These are phyloP conservation scores for Holothuria scabra DNA, from an alignment of 53 echinoderm and acorn worm genomes.

Conservation along the genomic window DNA sequence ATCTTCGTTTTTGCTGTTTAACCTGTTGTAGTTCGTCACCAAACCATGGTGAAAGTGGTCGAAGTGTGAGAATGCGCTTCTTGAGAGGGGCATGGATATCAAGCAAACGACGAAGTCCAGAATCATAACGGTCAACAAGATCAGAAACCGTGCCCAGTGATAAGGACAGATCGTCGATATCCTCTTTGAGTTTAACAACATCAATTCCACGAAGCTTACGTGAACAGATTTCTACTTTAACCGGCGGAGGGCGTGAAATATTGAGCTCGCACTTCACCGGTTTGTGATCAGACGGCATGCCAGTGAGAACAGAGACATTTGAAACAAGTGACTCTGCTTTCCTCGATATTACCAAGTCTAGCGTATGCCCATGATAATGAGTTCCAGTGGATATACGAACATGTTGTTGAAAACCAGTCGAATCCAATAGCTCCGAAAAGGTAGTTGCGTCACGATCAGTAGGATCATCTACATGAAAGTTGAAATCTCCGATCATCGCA, in stretches of 20 bases:
- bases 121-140: conserved; percentile 32
- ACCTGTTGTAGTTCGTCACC: conserved; percentile 5
- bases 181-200: background rate
- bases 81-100: conserved; percentile 36
- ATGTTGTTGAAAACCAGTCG: conserved; percentile 23
- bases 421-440: too few species aligned
- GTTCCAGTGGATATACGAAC: background rate
- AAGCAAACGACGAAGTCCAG: conserved; percentile 16
- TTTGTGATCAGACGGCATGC: conserved; percentile 25
- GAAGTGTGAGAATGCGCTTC: conserved; percentile 12
- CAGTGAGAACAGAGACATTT: background rate
- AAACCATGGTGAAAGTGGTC: conserved; percentile 46
- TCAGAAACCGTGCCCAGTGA: background rate
- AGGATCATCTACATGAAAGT: conserved; percentile 26
- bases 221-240: conserved; percentile 9
- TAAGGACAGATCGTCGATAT: conserved; percentile 1
- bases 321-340: background rate
- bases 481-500: conserved; percentile 10
- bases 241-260: conserved; percentile 8
- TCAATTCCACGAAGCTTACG: conserved; percentile 15
- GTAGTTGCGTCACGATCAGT: background rate
- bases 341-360: conserved; percentile 19
- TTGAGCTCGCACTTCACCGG: conserved; percentile 10
- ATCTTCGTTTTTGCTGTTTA: conserved; percentile 4
- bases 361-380: conserved; percentile 31